Evolutionary conservation across 2,888 invertebrate genomes (phyloP).

Genomic region (Nebria salina): DNA sequence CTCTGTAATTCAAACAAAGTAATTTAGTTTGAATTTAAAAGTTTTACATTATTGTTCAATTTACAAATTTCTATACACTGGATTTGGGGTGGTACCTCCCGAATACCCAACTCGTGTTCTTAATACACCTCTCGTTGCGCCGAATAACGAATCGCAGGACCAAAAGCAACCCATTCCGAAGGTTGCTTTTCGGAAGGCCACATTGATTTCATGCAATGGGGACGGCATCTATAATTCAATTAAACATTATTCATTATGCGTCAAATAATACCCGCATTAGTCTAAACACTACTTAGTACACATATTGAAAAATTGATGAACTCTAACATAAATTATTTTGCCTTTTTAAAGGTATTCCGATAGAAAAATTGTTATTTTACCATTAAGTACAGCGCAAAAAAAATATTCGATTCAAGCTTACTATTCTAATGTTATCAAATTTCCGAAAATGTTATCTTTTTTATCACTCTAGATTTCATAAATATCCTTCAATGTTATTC

Average conservation of each 20-base stretch:
- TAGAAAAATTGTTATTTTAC: no score
- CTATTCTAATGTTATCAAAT: no score
- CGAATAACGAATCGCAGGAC: constrained; percentile 88
- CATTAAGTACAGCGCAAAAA: no score
- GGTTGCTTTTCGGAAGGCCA: constrained; percentile 77
- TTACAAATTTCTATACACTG: constrained; percentile 87
- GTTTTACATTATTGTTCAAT: background rate
- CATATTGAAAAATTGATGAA: no score
- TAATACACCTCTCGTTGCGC: constrained; percentile 78
- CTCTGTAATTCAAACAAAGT: constrained; percentile 67
- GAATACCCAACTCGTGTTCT: constrained; percentile 94
- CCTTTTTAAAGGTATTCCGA: no score
- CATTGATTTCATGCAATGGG: constrained; percentile 72
- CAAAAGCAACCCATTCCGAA: constrained; percentile 96
- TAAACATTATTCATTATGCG: constrained; percentile 16
- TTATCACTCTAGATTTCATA: no score
- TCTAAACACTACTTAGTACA: no score
- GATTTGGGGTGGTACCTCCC: constrained; percentile 83
- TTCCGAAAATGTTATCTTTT: no score
- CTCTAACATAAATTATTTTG: no score
- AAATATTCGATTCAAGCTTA: no score
- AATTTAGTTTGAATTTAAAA: background rate
- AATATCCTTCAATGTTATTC: no score
- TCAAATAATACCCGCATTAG: background rate
- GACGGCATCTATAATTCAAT: constrained; percentile 58